Conservation (phyloP, 2,113 vertebrate species). For the Cephalopterus ornatus region DNA sequence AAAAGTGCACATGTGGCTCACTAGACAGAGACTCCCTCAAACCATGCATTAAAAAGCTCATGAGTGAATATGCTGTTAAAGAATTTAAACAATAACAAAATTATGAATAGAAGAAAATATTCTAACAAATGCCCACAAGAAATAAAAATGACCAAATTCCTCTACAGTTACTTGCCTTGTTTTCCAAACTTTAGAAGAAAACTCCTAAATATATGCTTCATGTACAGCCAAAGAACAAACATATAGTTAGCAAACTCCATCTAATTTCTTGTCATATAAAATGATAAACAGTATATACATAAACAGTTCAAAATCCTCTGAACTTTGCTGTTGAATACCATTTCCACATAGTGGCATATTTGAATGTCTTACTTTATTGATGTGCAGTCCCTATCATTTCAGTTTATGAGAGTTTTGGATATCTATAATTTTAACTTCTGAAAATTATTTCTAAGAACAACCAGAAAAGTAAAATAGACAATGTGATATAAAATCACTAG, state of each 20-base stretch:
- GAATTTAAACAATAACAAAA: neutral
- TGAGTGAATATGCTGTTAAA: neutral
- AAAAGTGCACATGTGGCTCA: neutral
- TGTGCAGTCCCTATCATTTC: neutral
- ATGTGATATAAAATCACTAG: neutral
- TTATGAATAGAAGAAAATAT: neutral
- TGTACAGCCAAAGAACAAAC: neutral
- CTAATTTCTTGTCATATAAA: neutral
- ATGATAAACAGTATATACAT: neutral
- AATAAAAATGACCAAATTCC: neutral
- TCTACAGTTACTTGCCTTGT: neutral
- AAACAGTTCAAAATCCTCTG: neutral
- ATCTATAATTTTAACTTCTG: neutral
- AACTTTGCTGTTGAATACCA: neutral
- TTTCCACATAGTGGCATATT: neutral
- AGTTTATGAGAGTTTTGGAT: neutral
- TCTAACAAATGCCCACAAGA: neutral
- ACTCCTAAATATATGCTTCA: neutral
- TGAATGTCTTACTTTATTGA: neutral
- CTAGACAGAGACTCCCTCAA: neutral
- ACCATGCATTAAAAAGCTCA: neutral
- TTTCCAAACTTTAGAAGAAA: neutral
- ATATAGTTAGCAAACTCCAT: neutral
- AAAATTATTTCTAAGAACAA: slow-evolving; percentile 38
- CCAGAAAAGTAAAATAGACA: neutral